phyloP scores from a whole-genome alignment of 2,888 invertebrate genomes.

The Chymomyza caudatula region DNA sequence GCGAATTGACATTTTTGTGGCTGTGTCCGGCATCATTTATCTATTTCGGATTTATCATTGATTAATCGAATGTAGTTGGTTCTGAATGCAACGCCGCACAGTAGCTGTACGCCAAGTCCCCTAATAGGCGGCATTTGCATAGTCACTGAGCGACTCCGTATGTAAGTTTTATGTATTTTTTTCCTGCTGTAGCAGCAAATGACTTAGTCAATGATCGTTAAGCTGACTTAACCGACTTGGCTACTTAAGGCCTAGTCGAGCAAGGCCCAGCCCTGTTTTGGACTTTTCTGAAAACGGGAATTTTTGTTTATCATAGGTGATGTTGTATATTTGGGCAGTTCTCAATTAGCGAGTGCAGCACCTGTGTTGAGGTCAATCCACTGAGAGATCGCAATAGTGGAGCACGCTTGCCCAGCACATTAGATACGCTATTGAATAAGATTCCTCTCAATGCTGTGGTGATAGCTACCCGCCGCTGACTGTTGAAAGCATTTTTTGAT shows the following conservation, averaged over 20 bases:
- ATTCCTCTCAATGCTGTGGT: background rate
- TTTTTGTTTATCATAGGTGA: constrained; percentile 63
- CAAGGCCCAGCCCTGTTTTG: too few relatives aligned
- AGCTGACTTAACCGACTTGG: constrained; percentile 46
- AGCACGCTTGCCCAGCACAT: background rate
- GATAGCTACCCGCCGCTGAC: background rate
- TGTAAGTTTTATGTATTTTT: constrained; percentile 17
- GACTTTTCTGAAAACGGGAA: constrained; percentile 42
- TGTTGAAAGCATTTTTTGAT: constrained; percentile 31
- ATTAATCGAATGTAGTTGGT: constrained; percentile 63
- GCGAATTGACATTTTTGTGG: constrained; percentile 51
- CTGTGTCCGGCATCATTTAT: constrained; percentile 54
- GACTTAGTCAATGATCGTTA: constrained; percentile 67
- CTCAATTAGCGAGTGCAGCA: constrained; percentile 55
- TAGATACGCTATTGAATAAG: background rate
- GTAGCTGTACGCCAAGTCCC: constrained; percentile 7
- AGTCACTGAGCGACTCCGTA: constrained; percentile 43
- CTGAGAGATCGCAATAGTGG: constrained; percentile 10
- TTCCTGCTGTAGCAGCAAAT: constrained; percentile 47
- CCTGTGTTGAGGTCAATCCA: constrained; percentile 51
- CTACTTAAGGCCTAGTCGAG: background rate
- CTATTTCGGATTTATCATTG: constrained; percentile 74
- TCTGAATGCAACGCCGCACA: background rate
- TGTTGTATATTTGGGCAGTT: constrained; percentile 7
- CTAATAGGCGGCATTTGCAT: constrained; percentile 70